These are phyloP conservation scores for Mallotus villosus DNA, from an alignment of 2,797 vertebrate species.

Conservation along the genomic window DNA sequence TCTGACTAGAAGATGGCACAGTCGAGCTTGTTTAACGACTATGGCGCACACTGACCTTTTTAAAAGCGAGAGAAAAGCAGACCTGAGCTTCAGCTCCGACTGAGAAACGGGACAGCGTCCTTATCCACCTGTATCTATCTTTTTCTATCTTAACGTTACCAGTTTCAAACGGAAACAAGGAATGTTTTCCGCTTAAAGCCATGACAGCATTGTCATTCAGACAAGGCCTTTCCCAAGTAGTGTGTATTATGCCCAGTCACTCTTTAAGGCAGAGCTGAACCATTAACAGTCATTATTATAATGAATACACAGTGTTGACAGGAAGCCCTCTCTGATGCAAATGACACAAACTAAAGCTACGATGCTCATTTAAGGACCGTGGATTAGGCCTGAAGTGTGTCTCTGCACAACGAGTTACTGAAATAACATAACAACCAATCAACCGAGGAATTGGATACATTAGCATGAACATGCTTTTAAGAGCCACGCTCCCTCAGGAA, in stretches of 20 bases:
- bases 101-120: slow-evolving; percentile 25
- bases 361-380: not conserved
- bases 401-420: not conserved
- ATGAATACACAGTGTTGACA: not conserved
- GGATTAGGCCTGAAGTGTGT: not conserved
- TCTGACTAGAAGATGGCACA: slow-evolving; percentile 28
- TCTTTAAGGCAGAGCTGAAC: no score
- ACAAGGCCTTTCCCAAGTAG: not conserved
- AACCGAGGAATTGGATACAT: not conserved
- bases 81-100: slow-evolving; percentile 2
- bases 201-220: not conserved
- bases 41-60: slow-evolving; percentile 23
- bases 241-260: no score
- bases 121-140: slow-evolving; percentile 19
- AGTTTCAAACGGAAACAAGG: slow-evolving; percentile 23
- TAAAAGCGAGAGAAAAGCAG: slow-evolving; percentile 2
- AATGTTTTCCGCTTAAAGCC: not conserved
- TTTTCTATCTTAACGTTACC: slow-evolving; percentile 28
- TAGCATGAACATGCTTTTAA: no score
- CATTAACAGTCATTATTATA: no score
- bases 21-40: slow-evolving; percentile 37
- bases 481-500: not conserved
- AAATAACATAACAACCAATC: not conserved
- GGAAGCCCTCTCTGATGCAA: not conserved
- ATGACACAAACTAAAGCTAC: not conserved